Evolutionary conservation across 2,888 invertebrate genomes (phyloP), one percentile per base, ranked within the genome.

Genomic region (Tetranychus truncatus): DNA sequence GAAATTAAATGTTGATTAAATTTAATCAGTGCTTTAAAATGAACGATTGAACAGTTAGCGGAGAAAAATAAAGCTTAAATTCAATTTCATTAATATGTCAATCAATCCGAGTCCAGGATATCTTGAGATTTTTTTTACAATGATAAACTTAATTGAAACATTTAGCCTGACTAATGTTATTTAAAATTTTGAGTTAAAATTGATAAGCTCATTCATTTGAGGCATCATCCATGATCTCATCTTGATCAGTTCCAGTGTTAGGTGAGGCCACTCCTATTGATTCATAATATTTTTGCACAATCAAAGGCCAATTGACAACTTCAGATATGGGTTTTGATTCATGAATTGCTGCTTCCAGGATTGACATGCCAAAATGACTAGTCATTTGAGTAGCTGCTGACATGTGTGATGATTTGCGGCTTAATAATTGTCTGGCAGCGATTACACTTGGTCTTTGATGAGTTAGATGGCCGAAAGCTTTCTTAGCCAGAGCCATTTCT

Each of bases 281-380:
- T 69, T 80, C 79, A 45, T 78, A 86, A 82, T 93, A 94, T 82
- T 92, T 92, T 84, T 90, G 90, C 34, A 92, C 90, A 76, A 93
- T 92, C 3, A 89, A 86, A 80, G 91, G 91, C 93, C 93, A 94
- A 82, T 94, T 92, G 1, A 91, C 91, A 8, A 93, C 91, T 73
- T 77, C 77, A 15, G 77, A 75, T 44, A 79, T 79, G 9, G 79
- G 79, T 69, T 77, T 77, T 15, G 72, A 72, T 20, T 74, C 69
- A 34, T 77, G 77, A 9, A 69, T 15, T 6, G 66, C 75, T 34
- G 77, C 74, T 55, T 77, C 77, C 5, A 75, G 45, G 20, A 74
- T n/a, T 34, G 76, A 74, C 20, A 72, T 71, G 4, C 76, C 76
- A 20, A 76, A 72, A 7, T 75, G 76, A 74, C 74, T 75, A 21